Evolutionary conservation across 2,888 invertebrate species (phyloP).

Genomic region (Epirrhoe tristata): DNA sequence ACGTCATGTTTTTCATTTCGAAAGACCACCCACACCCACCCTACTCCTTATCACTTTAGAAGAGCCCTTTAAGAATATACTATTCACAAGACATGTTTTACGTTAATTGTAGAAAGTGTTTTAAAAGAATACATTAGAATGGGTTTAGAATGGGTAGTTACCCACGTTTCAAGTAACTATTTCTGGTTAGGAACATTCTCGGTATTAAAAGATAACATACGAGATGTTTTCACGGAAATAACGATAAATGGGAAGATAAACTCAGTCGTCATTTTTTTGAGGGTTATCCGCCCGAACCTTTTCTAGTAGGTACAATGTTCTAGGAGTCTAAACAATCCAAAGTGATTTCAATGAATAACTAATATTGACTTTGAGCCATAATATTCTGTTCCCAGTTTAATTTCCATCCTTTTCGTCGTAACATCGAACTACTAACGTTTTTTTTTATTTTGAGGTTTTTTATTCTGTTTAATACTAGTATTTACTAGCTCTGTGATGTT

Average conservation of each 20-base stretch:
- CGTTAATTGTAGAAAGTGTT: too few relatives aligned
- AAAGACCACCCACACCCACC: background rate
- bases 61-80: background rate
- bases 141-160: too few relatives aligned
- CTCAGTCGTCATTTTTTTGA: conserved; percentile 52
- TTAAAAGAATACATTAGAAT: too few relatives aligned
- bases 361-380: too few relatives aligned
- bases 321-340: too few relatives aligned
- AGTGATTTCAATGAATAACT: too few relatives aligned
- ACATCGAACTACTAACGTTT: too few relatives aligned
- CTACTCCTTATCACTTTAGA: background rate
- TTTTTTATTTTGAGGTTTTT: too few relatives aligned
- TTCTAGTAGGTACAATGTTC: background rate
- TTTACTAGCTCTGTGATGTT: too few relatives aligned
- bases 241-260: conserved; percentile 77
- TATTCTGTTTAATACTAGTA: too few relatives aligned
- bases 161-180: conserved; percentile 22
- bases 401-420: too few relatives aligned
- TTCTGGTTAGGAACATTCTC: conserved; percentile 55
- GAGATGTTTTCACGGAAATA: conserved; percentile 75
- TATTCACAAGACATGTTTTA: background rate
- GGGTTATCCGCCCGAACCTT: conserved; percentile 15
- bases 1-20: conserved; percentile 40
- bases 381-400: too few relatives aligned
- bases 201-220: conserved; percentile 67